Evolutionary conservation across 2,113 vertebrate genomes (phyloP).

Genomic region (Nycticebus coucang): DNA sequence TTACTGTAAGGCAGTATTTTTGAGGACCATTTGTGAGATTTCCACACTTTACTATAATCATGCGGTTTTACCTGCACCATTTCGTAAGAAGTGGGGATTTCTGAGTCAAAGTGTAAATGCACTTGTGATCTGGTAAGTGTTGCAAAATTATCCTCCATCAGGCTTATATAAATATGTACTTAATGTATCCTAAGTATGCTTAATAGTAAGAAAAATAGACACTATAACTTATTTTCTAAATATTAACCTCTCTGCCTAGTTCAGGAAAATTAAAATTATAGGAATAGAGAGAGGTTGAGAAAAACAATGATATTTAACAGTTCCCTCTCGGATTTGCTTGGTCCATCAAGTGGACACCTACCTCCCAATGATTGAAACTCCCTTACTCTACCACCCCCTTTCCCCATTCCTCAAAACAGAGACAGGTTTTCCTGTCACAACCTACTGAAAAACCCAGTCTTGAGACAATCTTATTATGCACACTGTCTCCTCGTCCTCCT

Average conservation of each 20-base stretch:
- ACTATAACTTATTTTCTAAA: background rate
- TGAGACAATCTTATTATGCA: background rate
- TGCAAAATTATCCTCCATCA: background rate
- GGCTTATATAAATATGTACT: background rate
- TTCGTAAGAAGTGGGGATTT: background rate
- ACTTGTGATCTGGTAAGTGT: background rate
- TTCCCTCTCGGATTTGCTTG: background rate
- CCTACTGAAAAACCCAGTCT: background rate
- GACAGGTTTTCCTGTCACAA: background rate
- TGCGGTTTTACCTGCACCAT: background rate
- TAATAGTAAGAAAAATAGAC: background rate
- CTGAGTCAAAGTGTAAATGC: background rate
- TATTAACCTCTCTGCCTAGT: background rate
- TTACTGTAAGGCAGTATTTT: background rate
- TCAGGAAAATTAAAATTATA: background rate
- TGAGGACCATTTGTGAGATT: background rate
- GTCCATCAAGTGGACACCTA: background rate
- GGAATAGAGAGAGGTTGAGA: background rate
- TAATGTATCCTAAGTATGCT: background rate
- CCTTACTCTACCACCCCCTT: background rate
- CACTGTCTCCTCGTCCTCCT: background rate
- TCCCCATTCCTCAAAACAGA: background rate
- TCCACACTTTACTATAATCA: background rate
- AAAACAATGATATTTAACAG: background rate
- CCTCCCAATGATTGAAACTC: background rate